Evolutionary conservation across 1,140 invertebrate species (phyloP).

Genomic region (Cherax quadricarinatus): DNA sequence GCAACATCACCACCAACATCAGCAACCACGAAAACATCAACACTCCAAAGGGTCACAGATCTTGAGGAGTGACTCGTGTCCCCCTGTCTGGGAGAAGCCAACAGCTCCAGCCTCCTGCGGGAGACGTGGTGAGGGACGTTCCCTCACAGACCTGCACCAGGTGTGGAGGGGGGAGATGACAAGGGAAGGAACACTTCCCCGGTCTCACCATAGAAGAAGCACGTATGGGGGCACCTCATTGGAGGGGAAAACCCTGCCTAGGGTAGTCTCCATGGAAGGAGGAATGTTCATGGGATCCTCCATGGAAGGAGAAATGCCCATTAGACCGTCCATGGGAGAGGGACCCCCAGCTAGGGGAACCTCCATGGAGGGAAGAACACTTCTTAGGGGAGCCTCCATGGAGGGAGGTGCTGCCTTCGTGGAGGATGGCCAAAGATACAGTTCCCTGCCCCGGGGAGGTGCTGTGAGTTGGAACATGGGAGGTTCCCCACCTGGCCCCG

Average conservation of each 20-base stretch:
- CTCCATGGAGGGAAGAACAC: neutral
- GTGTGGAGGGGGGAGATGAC: neutral
- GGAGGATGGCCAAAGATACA: neutral
- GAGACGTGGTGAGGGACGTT: neutral
- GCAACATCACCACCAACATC: neutral
- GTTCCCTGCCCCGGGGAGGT: neutral
- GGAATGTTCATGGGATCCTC: neutral
- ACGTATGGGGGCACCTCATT: neutral
- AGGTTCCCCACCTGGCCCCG: neutral
- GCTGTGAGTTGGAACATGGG: neutral
- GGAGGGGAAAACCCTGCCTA: neutral
- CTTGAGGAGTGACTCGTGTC: neutral
- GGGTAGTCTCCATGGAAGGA: neutral
- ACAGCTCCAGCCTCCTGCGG: neutral
- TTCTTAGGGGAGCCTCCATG: neutral
- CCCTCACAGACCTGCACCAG: neutral
- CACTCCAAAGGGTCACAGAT: neutral
- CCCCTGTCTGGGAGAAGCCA: neutral
- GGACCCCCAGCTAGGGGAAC: neutral
- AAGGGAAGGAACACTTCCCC: neutral
- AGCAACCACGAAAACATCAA: neutral
- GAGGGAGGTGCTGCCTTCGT: neutral
- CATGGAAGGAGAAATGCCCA: neutral
- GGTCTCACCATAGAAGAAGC: neutral
- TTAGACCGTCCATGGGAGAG: neutral